These are phyloP conservation scores for Pseudomyrmex dendroicus DNA, from an alignment of 1,140 invertebrate genomes.

Conservation along the genomic window DNA sequence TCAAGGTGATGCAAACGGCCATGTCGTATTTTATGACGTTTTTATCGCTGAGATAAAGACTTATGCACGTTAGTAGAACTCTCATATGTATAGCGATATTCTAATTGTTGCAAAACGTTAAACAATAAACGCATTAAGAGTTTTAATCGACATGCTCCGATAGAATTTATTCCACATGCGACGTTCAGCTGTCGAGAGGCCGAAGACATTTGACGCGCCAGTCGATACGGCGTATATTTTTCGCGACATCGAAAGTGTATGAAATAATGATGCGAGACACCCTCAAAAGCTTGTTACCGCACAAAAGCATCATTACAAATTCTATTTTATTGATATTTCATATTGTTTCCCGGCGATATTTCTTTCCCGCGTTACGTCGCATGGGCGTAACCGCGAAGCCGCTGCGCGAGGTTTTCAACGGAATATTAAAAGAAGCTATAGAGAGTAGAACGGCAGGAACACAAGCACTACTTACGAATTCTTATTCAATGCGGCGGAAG, in stretches of 20 bases:
- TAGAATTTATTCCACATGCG: not conserved
- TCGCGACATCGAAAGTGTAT: not conserved
- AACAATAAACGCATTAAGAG: not conserved
- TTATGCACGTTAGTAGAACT: too few relatives aligned
- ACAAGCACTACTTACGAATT: conserved; percentile 9
- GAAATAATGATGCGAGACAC: conserved; percentile 25
- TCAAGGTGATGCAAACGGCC: too few relatives aligned
- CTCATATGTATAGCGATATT: too few relatives aligned
- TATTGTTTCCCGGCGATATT: not conserved
- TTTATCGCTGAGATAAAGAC: too few relatives aligned
- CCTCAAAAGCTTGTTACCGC: not conserved
- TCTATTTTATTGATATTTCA: conserved; percentile 15
- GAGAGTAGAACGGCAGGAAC: not conserved
- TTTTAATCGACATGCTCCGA: not conserved
- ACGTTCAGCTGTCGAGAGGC: not conserved
- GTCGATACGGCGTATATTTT: not conserved
- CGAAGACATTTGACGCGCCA: not conserved
- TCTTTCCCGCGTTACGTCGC: not conserved
- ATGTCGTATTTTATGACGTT: too few relatives aligned
- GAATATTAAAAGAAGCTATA: conserved; percentile 22
- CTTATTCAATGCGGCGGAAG: conserved; percentile 7
- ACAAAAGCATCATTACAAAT: conserved; percentile 2
- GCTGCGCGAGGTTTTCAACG: conserved; percentile 1
- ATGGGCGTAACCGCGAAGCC: not conserved
- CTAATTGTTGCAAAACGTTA: not conserved